Evolutionary conservation across 2,113 vertebrate species (phyloP).

Genomic region (Tachycineta bicolor): DNA sequence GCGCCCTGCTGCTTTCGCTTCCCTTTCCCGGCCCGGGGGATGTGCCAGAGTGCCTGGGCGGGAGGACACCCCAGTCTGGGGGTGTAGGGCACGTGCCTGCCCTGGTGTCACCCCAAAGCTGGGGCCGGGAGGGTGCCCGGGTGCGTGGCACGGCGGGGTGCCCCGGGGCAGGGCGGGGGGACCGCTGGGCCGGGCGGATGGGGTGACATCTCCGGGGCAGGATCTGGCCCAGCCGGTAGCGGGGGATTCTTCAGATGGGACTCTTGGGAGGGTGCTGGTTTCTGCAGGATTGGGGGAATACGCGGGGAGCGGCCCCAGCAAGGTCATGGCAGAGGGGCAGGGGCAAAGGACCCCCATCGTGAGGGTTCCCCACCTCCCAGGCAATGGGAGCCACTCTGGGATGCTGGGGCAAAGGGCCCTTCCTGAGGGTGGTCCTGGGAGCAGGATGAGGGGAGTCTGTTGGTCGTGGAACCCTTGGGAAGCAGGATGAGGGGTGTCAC

Average conservation of each 20-base stretch:
- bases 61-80: neutral
- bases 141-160: neutral
- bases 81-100: neutral
- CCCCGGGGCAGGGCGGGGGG: neutral
- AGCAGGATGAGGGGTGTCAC: too few species aligned
- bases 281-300: neutral
- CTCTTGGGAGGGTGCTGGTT: neutral
- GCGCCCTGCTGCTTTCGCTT: neutral
- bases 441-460: neutral
- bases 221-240: conserved; percentile 13
- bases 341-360: neutral
- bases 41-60: neutral
- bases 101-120: neutral
- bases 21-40: neutral
- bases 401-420: fast-evolving
- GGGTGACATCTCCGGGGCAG: neutral
- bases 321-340: neutral
- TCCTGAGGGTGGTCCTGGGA: neutral
- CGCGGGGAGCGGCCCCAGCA: neutral
- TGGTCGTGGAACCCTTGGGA: neutral
- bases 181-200: neutral
- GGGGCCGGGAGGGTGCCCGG: neutral
- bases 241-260: neutral
- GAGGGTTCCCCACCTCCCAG: neutral
- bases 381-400: neutral